Evolutionary conservation across 2,113 vertebrate species (phyloP), one percentile per base, ranked within the genome.

Genomic region (Manacus vitellinus): DNA sequence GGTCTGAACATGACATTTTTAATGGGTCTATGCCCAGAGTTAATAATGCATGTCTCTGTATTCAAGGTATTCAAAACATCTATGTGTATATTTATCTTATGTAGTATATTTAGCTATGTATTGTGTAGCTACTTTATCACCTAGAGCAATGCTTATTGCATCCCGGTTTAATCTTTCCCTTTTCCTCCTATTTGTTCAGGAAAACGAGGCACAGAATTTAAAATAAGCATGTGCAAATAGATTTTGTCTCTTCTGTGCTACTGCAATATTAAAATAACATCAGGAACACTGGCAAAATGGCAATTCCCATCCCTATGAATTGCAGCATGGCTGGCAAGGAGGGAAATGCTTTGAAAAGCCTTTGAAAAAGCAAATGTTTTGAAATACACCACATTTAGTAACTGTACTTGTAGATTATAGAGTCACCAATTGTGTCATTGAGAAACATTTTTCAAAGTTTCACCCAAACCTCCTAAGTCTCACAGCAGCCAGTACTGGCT

Each of bases 101-200:
- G 15, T 12, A 43, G 14, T 51, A 1, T 7, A 71, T 9, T 58
- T 52, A 51, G 4, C 41, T 14, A 7, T 0, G 0, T 41, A 22
- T 2, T 28, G 15, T 17, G 27, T 6, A 61, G 15, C 23, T 52
- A 61, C 14, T 85, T 49, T 16, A 65, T 37, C 12, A 52, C 12
- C 51, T 58, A 66, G 44, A 77, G 37, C 4, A 6, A 24, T 3
- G 19, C 55, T 46, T 74, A 67, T 22, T 37, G 30, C 0, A 0
- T 3, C 56, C 13, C 28, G 33, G 89, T 81, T 46, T 46, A 72
- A 35, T 39, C 23, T 37, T 62, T 43, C 33, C 44, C 7, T 72
- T 47, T 7, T 10, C 28, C 31, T 61, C 28, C 35, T 37, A 54
- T 39, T 7, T 55, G 22, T 37, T 79, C n/a, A 67, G 24, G 15